These are phyloP conservation scores for Epirrhoe tristata DNA, from an alignment of 2,888 invertebrate species.

Conservation along the genomic window DNA sequence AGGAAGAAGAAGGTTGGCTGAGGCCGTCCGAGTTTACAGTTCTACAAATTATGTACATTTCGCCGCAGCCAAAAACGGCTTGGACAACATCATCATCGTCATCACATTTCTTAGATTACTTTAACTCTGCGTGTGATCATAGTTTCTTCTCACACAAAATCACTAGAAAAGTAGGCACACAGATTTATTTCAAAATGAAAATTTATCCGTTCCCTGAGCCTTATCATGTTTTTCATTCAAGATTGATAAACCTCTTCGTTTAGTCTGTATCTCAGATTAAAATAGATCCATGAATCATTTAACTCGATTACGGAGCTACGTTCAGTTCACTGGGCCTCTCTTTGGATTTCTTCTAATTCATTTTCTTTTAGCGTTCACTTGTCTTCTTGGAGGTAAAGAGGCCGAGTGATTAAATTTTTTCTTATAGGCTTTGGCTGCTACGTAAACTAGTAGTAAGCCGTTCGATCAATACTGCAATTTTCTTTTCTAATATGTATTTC, in stretches of 20 bases:
- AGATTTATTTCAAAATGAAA: neutral
- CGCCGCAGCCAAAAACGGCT: too few relatives aligned
- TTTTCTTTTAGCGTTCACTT: constrained; percentile 27
- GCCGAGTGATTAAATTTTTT: constrained; percentile 38
- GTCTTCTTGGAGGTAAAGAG: constrained; percentile 30
- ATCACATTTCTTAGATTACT: too few relatives aligned
- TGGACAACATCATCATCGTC: too few relatives aligned
- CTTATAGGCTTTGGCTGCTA: constrained; percentile 29
- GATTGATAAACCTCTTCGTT: constrained; percentile 39
- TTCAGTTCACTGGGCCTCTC: constrained; percentile 27
- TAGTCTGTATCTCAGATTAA: constrained; percentile 52
- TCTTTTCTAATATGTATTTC: constrained; percentile 3
- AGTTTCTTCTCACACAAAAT: too few relatives aligned
- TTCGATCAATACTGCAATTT: constrained; percentile 33
- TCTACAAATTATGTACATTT: too few relatives aligned
- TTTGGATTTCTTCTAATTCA: constrained; percentile 25
- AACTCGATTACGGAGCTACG: constrained; percentile 45
- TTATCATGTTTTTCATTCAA: constrained; percentile 5
- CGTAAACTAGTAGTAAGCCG: constrained; percentile 49
- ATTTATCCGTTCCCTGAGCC: neutral
- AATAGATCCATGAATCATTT: constrained; percentile 54
- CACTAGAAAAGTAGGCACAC: too few relatives aligned
- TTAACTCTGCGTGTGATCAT: too few relatives aligned
- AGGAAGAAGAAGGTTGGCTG: too few relatives aligned
- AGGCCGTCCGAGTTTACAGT: too few relatives aligned